These are phyloP conservation scores for Helicorthomorpha holstii DNA, from an alignment of 1,140 invertebrate species.

Conservation along the genomic window DNA sequence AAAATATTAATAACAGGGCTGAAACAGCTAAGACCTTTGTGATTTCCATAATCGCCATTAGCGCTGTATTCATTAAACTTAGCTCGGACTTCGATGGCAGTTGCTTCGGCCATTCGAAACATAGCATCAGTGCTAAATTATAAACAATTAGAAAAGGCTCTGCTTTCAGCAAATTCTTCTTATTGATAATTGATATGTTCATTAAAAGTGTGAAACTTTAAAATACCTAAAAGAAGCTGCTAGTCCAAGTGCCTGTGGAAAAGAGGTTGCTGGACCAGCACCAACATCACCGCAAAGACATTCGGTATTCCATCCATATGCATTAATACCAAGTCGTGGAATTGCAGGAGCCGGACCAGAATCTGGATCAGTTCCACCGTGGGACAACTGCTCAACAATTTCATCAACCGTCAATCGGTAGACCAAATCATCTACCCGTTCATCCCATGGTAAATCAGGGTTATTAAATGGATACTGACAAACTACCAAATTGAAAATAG, in stretches of 20 bases:
- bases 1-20: slow-evolving; percentile 25
- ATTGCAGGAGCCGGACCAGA: slow-evolving; percentile 19
- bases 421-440: slow-evolving; percentile 22
- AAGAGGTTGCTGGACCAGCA: slow-evolving; percentile 20
- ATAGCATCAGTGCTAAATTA: slow-evolving; percentile 15
- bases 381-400: slow-evolving; percentile 20
- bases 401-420: slow-evolving; percentile 19
- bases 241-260: slow-evolving; percentile 22
- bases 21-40: slow-evolving; percentile 21
- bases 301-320: slow-evolving; percentile 22
- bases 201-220: neutral
- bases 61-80: slow-evolving; percentile 18
- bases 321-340: slow-evolving; percentile 18
- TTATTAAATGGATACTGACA: slow-evolving; percentile 22
- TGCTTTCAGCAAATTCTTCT: no score
- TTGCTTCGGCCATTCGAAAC: slow-evolving; percentile 17
- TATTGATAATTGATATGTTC: neutral
- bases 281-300: slow-evolving; percentile 17
- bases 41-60: slow-evolving; percentile 13
- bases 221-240: slow-evolving; percentile 21
- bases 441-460: slow-evolving; percentile 18
- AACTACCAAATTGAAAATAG: no score
- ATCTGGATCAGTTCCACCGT: slow-evolving; percentile 15
- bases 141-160: no score
- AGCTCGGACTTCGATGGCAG: slow-evolving; percentile 20